Evolutionary conservation across 1,140 invertebrate genomes (phyloP), one percentile per base, ranked within the genome.

Genomic region (Lerema accius): DNA sequence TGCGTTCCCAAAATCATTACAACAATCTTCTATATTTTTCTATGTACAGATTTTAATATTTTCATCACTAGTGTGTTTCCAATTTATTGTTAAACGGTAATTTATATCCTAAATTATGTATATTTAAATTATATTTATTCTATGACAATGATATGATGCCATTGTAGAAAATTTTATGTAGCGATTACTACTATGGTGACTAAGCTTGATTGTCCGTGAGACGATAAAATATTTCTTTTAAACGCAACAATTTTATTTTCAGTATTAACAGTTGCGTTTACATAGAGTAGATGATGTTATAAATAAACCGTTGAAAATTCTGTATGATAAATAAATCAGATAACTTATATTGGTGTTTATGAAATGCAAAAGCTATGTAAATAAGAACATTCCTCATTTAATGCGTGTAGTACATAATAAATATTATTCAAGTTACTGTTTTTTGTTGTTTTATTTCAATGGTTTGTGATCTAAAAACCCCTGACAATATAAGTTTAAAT

Each of bases 401-500:
- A 90, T 76, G 85, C 82, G 82, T 82, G 87, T 90, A 90, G 87
- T 90, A 87, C 80, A 90, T 90, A 90, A 88, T 88, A 90, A 86
- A 86, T 90, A 89, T 90, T 88, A 90, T 90, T 88, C 81, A 86
- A 90, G 87, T 90, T 90, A 90, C 86, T 89, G 87, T 90, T 90
- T 80, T 11, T 68, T 63, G 9, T 62, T 62, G 71, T 86, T 84
- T 86, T 80, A 80, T 48, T 48, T 16, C n/a, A 46, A 46, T 23
- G n/a, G 19, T 46, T n/a, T 10, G 11, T 46, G 2, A 23, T 23
- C 5, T 5, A 2, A 23, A 23, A 23, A 23, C n/a, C n/a, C n/a
- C n/a, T n/a, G n/a, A n/a, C n/a, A n/a, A n/a, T n/a, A n/a, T n/a
- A n/a, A n/a, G n/a, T n/a, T n/a, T n/a, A n/a, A n/a, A n/a, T n/a